These are phyloP conservation scores for Labroides dimidiatus DNA, from an alignment of 2,797 vertebrate species.

Conservation along the genomic window DNA sequence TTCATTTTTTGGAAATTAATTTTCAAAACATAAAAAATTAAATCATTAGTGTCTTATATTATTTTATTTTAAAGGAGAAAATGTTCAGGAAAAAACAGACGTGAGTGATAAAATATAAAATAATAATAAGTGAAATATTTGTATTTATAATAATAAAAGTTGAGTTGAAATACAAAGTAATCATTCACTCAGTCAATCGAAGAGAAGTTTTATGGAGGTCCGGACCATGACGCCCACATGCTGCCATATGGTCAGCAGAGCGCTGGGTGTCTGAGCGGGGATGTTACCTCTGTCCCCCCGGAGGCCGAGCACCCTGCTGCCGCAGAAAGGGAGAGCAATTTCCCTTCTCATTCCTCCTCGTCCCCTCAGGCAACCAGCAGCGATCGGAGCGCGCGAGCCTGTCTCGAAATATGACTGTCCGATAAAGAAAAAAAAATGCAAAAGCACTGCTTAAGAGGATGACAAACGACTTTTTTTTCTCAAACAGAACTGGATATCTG, in stretches of 20 bases:
- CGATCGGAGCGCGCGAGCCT: neutral
- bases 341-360: slow-evolving; percentile 47
- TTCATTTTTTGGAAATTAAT: too few species aligned
- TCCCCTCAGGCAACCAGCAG: slow-evolving; percentile 47
- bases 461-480: neutral
- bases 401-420: slow-evolving; percentile 6
- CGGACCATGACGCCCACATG: slow-evolving; percentile 54
- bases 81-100: too few species aligned
- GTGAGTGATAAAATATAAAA: too few species aligned
- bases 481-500: neutral
- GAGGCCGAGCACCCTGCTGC: slow-evolving; percentile 59
- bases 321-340: slow-evolving; percentile 37
- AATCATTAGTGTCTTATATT: too few species aligned
- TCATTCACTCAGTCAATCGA: neutral
- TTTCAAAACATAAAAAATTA: too few species aligned
- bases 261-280: slow-evolving; percentile 41
- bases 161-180: too few species aligned
- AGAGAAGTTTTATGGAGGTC: slow-evolving; percentile 32
- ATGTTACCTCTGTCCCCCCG: slow-evolving; percentile 52
- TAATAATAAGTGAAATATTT: neutral
- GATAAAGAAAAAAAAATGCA: neutral
- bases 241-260: slow-evolving; percentile 70
- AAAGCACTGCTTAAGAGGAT: neutral
- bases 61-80: too few species aligned
- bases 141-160: neutral